Evolutionary conservation across 35 echinoderm and acorn worm genomes (phyloP).

Genomic region (Eucidaris tribuloides): DNA sequence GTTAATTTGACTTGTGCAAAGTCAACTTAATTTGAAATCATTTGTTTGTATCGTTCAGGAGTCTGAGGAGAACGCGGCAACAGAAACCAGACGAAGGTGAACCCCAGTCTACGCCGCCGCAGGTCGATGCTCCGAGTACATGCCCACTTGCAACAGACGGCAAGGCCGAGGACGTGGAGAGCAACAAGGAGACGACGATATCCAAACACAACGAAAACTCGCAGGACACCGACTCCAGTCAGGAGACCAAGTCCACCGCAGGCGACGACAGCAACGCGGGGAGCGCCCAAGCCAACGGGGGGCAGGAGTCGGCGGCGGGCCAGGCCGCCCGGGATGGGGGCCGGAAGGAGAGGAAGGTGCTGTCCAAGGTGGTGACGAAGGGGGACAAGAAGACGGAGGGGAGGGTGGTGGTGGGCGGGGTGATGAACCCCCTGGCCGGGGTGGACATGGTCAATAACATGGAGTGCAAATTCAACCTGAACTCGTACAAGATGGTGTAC

Average conservation of each 20-base stretch:
- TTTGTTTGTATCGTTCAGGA: conserved; percentile 33
- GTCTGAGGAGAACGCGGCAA: conserved; percentile 72
- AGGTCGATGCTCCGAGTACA: too few species aligned
- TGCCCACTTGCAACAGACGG: too few species aligned
- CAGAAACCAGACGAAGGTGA: conserved; percentile 47
- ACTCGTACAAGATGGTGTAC: conserved; percentile 99
- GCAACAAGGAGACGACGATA: not conserved
- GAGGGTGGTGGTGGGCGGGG: conserved; percentile 26
- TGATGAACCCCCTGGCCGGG: conserved; percentile 65
- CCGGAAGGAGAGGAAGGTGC: conserved; percentile 10
- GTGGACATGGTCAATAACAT: conserved; percentile 98
- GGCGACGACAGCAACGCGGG: conserved; percentile 25
- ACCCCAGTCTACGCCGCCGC: not conserved
- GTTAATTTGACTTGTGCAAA: too few species aligned
- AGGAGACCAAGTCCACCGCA: not conserved
- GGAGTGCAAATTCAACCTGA: conserved; percentile 99
- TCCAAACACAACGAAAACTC: not conserved
- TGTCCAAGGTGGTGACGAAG: conserved; percentile 15
- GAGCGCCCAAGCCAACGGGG: too few species aligned
- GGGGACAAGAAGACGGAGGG: conserved; percentile 36
- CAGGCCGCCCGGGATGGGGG: not conserved
- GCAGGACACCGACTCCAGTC: not conserved
- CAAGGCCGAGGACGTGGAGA: conserved; percentile 2
- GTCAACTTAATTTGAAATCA: too few species aligned
- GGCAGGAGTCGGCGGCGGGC: not conserved